Evolutionary conservation across 2,113 vertebrate species (phyloP), one percentile per base, ranked within the genome.

Genomic region (Anarhynchus alexandrinus): DNA sequence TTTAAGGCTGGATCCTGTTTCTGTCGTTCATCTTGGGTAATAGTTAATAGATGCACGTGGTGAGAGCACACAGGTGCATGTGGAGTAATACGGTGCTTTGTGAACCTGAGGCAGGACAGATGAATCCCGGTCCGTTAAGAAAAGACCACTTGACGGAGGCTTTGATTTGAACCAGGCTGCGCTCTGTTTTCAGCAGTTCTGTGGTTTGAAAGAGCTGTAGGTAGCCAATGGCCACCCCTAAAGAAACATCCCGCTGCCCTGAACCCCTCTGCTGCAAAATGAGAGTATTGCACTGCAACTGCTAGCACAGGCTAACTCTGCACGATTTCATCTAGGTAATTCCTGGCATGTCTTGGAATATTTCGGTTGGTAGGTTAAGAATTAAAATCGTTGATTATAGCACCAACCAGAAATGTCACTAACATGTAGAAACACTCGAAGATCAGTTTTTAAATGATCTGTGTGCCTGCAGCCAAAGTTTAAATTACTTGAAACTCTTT

Each of bases 401-500:
- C n/a, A 84, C 5, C 52, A 86, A 86, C 21, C 45, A 89, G 45
- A 95, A 89, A 90, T 54, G 62, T 92, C 92, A 89, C 74, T 94
- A 87, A 89, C 32, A 16, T 83, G n/a, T 58, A 93, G 78, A 92
- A 96, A 86, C 62, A 64, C 57, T 91, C 83, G 55, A 81, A 93
- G 55, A 95, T 97, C 78, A 59, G 49, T 86, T 96, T 95, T 91
- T 61, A 95, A 97, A 86, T 94, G 3, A 94, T 95, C 82, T 95
- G 42, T 65, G 32, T 86, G 82, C 67, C 71, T 95, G 73, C 91
- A 97, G 89, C 97, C 94, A 94, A 89, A 96, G 94, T 97, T 97
- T 96, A 94, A 95, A 93, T 95, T 83, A 67, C 74, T 96, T 96
- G 95, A 97, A 97, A 91, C 78, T 89, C 94, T 97, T 96, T 97